Conservation (phyloP, 2,888 invertebrate genomes). For the Nymphalis urticae region DNA sequence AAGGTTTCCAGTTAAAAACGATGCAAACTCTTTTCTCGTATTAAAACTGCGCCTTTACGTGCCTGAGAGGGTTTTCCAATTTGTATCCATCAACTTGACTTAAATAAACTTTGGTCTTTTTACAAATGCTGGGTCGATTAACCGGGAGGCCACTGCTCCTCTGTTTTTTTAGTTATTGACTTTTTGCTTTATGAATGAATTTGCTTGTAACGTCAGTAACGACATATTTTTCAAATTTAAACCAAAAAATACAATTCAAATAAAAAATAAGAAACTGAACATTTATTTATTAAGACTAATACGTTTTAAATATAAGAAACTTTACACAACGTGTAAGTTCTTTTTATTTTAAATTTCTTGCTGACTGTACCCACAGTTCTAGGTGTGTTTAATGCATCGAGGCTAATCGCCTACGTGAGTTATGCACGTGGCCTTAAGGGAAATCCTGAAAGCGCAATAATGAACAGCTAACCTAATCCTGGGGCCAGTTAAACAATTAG, state of each 20-base stretch:
- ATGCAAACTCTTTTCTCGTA: constrained; percentile 33
- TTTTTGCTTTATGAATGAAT: constrained; percentile 10
- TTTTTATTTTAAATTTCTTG: constrained; percentile 1
- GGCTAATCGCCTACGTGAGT: constrained; percentile 54
- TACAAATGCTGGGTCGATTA: constrained; percentile 28
- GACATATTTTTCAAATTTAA: too few relatives aligned
- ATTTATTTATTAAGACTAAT: too few relatives aligned
- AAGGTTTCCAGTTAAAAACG: constrained; percentile 27
- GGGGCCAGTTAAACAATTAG: constrained; percentile 68
- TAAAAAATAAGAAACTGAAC: too few relatives aligned
- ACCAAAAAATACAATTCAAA: too few relatives aligned
- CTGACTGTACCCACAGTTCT: constrained; percentile 8
- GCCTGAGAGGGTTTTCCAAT: constrained; percentile 37
- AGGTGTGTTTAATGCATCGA: constrained; percentile 32
- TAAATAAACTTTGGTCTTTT: constrained; percentile 35
- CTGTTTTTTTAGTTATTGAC: constrained; percentile 12
- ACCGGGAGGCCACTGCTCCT: constrained; percentile 24
- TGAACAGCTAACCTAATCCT: constrained; percentile 64
- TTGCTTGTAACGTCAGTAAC: background rate
- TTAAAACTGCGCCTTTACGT: constrained; percentile 30
- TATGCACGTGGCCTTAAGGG: constrained; percentile 52
- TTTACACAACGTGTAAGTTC: background rate
- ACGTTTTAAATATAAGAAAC: too few relatives aligned
- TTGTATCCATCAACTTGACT: constrained; percentile 44
- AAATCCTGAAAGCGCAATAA: constrained; percentile 67